A percentile compares a stretch with the other conserved stretches of the same genome.
Conservation (phyloP, 2,113 vertebrate genomes). For the Tetraodon nigroviridis region DNA sequence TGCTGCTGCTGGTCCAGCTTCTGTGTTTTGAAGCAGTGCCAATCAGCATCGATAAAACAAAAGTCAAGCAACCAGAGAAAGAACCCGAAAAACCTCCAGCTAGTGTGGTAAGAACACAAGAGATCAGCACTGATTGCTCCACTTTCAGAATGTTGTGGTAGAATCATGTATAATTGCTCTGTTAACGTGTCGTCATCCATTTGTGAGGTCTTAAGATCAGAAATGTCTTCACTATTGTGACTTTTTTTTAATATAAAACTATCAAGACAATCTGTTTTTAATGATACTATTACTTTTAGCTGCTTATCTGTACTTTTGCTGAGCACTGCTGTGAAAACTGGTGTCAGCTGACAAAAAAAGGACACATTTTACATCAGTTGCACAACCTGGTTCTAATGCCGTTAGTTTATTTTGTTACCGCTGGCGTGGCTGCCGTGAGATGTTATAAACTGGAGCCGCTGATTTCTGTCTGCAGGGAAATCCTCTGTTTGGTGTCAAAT, state of each 20-base stretch:
- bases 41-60: constrained; percentile 91
- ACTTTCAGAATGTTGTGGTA: too few relatives aligned
- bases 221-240: not conserved
- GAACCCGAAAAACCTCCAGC: constrained; percentile 77
- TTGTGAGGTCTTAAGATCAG: not conserved
- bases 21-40: constrained; percentile 80
- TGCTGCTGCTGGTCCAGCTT: constrained; percentile 74
- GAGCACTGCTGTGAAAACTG: too few relatives aligned
- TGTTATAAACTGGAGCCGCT: constrained; percentile 1
- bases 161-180: too few relatives aligned
- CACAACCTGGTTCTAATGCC: not conserved
- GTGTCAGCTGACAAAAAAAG: too few relatives aligned
- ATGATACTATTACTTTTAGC: too few relatives aligned
- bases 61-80: constrained; percentile 77
- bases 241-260: not conserved
- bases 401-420: not conserved
- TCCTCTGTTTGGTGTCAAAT: constrained; percentile 1
- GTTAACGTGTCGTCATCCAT: not conserved
- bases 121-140: not conserved
- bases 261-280: too few relatives aligned
- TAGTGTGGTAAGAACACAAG: constrained; percentile 77
- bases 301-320: too few relatives aligned
- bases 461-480: not conserved
- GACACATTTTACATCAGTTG: too few relatives aligned
- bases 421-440: not conserved